Evolutionary conservation across 2,888 invertebrate genomes (phyloP), one percentile per base, ranked within the genome.

Genomic region (Erpobdella octoculata): DNA sequence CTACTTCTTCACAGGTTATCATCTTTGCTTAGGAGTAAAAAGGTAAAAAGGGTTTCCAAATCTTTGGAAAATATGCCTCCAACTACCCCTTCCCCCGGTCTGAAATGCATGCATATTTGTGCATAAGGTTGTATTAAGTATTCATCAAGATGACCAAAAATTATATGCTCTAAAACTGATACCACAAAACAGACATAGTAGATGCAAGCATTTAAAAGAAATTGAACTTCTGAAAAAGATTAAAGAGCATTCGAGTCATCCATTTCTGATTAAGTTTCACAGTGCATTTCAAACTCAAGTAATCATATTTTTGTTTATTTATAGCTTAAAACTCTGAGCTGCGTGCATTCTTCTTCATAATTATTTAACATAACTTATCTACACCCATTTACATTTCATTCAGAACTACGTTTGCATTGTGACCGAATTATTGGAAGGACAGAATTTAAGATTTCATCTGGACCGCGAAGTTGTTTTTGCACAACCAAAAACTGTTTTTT

Each of bases 111-210:
- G n/a, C n/a, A n/a, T n/a, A n/a, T n/a, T n/a, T n/a, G n/a, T n/a
- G n/a, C n/a, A n/a, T n/a, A n/a, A 53, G 53, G 4, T 53, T 5
- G 53, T 53, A 53, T 28, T 53, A 18, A 28, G 53, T 25, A 6
- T 53, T 35, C 31, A 62, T 18, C n/a, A 33, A 35, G 35, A 62
- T 33, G 33, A 5, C 33, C 28, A 31, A 8, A 21, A 9, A 9
- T n/a, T 9, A n/a, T 62, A 62, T 35, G 31, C 62, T n/a, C 28
- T 62, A 6, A 62, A 62, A 62, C n/a, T 62, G 2, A 8, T 62
- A 35, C 31, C 62, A 31, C 62, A 62, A 4, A 62, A 62, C 31
- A 62, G 33, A 62, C 62, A 62, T 18, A 62, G 62, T 31, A 62
- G 31, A 31, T 33, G 33, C n/a, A 62, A 62, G 31, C 62, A 62